A percentile compares a stretch with the other conserved stretches of the same genome.
Conservation (phyloP, 2,888 invertebrate species). For the Hedya salicella region DNA sequence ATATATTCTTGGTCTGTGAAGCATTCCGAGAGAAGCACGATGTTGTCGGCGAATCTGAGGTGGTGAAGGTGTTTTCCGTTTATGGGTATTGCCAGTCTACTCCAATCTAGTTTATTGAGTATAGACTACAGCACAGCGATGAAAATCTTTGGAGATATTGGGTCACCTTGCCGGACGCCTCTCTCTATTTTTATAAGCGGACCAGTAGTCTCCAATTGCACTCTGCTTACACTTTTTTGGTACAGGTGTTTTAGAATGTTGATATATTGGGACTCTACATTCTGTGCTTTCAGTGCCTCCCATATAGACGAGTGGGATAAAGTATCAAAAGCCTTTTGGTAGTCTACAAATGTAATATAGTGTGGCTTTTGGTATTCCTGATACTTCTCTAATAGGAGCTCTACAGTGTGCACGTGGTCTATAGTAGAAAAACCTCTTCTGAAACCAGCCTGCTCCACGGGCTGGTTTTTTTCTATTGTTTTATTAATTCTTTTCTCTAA, state of each 20-base stretch:
- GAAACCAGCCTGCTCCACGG: background rate
- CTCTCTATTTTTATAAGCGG: background rate
- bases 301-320: too few species aligned
- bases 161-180: background rate
- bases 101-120: too few species aligned
- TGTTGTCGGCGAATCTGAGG: conserved; percentile 4
- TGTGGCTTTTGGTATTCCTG: too few species aligned
- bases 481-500: conserved; percentile 3
- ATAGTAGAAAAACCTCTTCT: too few species aligned
- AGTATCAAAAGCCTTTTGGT: too few species aligned
- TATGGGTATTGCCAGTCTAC: too few species aligned
- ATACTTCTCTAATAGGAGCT: background rate
- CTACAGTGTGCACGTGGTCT: background rate
- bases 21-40: background rate
- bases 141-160: background rate
- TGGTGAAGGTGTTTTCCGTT: background rate
- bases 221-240: background rate
- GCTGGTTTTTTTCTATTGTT: conserved; percentile 1
- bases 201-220: background rate
- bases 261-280: background rate
- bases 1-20: background rate
- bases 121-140: background rate
- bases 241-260: conserved; percentile 5
- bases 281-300: background rate
- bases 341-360: too few species aligned